Evolutionary conservation across 1,140 invertebrate genomes (phyloP).

Genomic region (Tribolium madens): DNA sequence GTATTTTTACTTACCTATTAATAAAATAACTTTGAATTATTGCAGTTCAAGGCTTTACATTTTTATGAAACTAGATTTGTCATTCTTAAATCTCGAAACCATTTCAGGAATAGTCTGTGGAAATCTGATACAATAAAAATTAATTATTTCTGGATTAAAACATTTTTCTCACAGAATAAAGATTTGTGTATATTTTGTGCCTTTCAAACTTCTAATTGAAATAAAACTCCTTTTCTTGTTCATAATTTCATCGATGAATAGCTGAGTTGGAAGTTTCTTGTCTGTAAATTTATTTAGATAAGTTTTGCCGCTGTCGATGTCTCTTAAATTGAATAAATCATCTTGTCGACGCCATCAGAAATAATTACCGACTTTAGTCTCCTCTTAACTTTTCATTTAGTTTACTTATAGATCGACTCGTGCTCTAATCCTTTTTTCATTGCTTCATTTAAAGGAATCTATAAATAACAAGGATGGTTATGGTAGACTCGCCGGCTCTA

Average conservation of each 20-base stretch:
- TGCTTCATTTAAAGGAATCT: constrained; percentile 24
- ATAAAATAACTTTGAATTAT: too few species aligned
- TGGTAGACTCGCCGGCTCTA: not conserved
- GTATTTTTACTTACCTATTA: too few species aligned
- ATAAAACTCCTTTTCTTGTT: not conserved
- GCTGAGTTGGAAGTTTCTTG: not conserved
- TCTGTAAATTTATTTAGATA: constrained; percentile 10
- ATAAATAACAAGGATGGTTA: constrained; percentile 20
- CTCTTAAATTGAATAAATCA: constrained; percentile 20
- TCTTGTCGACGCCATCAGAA: not conserved
- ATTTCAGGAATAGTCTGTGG: not conserved
- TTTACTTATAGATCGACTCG: not conserved
- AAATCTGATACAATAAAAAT: not conserved
- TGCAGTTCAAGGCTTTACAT: too few species aligned
- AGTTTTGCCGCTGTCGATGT: constrained; percentile 9
- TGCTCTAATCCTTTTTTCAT: constrained; percentile 3
- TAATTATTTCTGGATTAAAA: not conserved
- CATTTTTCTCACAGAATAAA: not conserved
- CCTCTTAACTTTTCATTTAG: not conserved
- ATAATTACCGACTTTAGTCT: not conserved
- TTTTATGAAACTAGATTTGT: too few species aligned
- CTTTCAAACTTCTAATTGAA: not conserved
- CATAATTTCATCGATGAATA: constrained; percentile 20
- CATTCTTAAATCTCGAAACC: too few species aligned
- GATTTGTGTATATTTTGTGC: not conserved